phyloP scores from a whole-genome alignment of 2,797 vertebrate genomes.

The Hemibagrus guttatus region DNA sequence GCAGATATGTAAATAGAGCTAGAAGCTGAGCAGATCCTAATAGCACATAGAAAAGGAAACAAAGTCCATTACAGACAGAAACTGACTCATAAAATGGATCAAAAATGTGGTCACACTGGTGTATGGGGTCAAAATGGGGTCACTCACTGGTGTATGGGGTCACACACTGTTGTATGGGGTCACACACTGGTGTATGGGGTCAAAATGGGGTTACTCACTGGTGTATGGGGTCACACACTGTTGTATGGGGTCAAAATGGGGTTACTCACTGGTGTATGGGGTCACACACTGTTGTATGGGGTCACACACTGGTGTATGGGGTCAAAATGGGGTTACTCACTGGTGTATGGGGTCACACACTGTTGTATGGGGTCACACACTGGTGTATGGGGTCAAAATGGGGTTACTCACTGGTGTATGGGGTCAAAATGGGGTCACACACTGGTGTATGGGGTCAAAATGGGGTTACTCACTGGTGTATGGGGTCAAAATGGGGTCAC shows the following conservation, averaged over 20 bases:
- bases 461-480: background rate
- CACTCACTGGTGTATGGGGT: background rate
- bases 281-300: background rate
- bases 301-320: background rate
- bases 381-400: background rate
- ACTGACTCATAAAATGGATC: background rate
- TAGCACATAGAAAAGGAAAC: background rate
- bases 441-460: background rate
- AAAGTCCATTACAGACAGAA: background rate
- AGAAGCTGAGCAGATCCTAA: background rate
- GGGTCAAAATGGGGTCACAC: background rate
- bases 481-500: background rate
- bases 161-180: background rate
- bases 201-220: background rate
- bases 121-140: background rate
- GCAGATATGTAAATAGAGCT: background rate
- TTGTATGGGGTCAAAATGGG: background rate
- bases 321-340: background rate
- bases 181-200: background rate
- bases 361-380: background rate
- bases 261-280: background rate
- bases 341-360: background rate
- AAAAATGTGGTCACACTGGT: background rate
- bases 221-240: background rate
- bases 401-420: background rate